Percentiles rank a stretch among this genome's conserved stretches.
Evolutionary conservation across 2,797 vertebrate species (phyloP).

Genomic region (Acrocephalus scirpaceus): DNA sequence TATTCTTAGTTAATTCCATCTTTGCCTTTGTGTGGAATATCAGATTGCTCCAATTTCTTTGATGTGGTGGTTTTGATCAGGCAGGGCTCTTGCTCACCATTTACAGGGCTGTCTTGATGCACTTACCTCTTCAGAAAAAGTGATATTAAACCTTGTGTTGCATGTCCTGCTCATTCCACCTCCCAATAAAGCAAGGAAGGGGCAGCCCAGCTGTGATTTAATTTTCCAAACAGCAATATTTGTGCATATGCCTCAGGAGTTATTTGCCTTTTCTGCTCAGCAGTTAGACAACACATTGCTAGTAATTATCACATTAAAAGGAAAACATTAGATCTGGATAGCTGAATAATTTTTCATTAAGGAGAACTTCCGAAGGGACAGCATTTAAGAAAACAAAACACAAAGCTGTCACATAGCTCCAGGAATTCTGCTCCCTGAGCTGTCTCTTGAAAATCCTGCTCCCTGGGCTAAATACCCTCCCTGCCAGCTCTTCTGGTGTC

Average conservation of each 20-base stretch:
- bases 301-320: conserved; percentile 31
- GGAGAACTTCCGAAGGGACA: not conserved
- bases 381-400: not conserved
- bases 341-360: conserved; percentile 58
- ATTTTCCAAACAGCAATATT: conserved; percentile 13
- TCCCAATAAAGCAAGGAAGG: not conserved
- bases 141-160: not conserved
- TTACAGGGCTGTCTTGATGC: not conserved
- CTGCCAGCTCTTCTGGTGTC: not conserved
- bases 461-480: not conserved
- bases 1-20: not conserved
- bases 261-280: conserved; percentile 39
- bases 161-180: not conserved
- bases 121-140: not conserved
- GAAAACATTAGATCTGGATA: not conserved
- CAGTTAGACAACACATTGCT: not conserved
- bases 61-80: conserved; percentile 15
- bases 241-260: not conserved
- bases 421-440: not conserved
- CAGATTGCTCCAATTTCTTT: not conserved
- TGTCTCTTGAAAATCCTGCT: not conserved
- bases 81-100: not conserved
- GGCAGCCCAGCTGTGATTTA: not conserved
- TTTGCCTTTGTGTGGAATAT: not conserved
- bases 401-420: not conserved